Evolutionary conservation across 2,888 invertebrate genomes (phyloP).

Genomic region (Diogma glabrata): DNA sequence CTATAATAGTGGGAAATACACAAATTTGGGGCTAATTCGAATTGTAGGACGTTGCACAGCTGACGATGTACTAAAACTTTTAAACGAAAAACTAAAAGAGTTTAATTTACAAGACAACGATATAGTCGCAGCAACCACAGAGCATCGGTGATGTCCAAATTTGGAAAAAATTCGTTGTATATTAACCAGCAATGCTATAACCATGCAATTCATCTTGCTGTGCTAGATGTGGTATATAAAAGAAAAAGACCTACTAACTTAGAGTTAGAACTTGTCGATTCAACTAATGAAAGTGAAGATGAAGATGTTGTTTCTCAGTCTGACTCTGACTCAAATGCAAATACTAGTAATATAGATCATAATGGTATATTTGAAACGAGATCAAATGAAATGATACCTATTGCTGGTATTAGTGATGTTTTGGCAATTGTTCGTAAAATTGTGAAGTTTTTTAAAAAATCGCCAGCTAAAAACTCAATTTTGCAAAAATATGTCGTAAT

Average conservation of each 20-base stretch:
- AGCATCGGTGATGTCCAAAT: background rate
- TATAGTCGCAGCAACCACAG: background rate
- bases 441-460: background rate
- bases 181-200: background rate
- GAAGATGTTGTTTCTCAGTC: background rate
- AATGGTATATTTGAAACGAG: background rate
- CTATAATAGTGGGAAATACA: background rate
- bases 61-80: background rate
- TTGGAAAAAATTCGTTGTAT: background rate
- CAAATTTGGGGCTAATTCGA: background rate
- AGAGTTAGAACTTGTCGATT: background rate
- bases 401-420: background rate
- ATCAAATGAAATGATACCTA: background rate
- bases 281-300: background rate
- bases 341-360: background rate
- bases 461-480: background rate
- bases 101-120: background rate
- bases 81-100: background rate
- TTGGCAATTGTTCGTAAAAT: background rate
- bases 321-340: background rate
- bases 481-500: background rate
- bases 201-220: background rate
- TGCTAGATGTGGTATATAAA: background rate
- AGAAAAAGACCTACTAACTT: background rate
- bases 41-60: background rate